A percentile compares a stretch with the other conserved stretches of the same genome.
Conservation (phyloP, 2,888 invertebrate genomes). For the Pelosia muscerda region DNA sequence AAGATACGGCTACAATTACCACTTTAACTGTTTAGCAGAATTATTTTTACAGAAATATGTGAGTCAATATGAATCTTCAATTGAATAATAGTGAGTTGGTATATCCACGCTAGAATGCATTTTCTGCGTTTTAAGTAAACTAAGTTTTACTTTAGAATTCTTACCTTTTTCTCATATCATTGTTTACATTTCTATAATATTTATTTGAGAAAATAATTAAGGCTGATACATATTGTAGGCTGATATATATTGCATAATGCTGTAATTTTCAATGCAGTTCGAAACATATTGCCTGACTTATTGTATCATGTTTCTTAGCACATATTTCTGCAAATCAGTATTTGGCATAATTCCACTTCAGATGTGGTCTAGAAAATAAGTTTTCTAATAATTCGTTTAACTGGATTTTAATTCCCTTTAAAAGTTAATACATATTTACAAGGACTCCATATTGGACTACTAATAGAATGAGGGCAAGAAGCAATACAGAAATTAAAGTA, state of each 20-base stretch:
- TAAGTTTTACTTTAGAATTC: background rate
- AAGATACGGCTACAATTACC: background rate
- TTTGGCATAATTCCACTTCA: slow-evolving; percentile 1
- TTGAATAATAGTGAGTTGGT: background rate
- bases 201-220: background rate
- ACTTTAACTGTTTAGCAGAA: background rate
- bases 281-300: too few species aligned
- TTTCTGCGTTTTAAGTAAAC: background rate
- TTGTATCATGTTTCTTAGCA: background rate
- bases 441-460: slow-evolving; percentile 25
- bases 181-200: background rate
- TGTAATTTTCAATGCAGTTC: background rate
- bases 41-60: background rate
- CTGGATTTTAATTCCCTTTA: slow-evolving; percentile 19
- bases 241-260: background rate
- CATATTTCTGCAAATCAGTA: background rate
- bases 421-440: slow-evolving; percentile 32
- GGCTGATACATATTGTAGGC: background rate
- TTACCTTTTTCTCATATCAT: background rate
- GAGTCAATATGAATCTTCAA: background rate
- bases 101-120: too few species aligned
- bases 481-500: slow-evolving; percentile 36
- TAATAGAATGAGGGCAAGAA: slow-evolving; percentile 41
- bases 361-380: background rate
- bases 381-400: slow-evolving; percentile 8